These are phyloP conservation scores for Rhodinocichla rosea DNA, from an alignment of 2,113 vertebrate species.

Conservation along the genomic window DNA sequence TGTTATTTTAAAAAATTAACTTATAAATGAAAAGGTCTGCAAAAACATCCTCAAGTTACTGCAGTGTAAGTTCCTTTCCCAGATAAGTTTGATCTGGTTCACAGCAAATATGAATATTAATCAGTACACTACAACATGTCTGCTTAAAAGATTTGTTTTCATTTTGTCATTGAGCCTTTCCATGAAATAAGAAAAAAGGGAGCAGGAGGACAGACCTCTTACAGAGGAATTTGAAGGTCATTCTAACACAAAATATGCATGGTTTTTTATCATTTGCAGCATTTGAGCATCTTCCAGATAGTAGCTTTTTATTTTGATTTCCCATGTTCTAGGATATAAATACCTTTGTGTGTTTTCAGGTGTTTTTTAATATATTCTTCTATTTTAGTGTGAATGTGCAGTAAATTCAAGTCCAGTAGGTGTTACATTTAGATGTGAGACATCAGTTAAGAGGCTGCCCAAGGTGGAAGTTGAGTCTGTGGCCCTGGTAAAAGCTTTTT, in stretches of 20 bases:
- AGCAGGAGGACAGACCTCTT: not conserved
- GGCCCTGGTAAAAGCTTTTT: not conserved
- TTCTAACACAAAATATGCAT: not conserved
- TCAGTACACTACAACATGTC: not conserved
- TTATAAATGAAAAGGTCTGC: not conserved
- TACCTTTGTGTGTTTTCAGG: not conserved
- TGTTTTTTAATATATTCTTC: not conserved
- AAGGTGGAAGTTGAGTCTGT: not conserved
- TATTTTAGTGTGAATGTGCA: not conserved
- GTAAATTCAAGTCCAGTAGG: not conserved
- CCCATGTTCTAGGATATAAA: not conserved
- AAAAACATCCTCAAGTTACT: not conserved
- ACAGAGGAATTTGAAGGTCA: not conserved
- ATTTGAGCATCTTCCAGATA: not conserved
- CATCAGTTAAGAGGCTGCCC: not conserved
- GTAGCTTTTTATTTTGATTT: not conserved
- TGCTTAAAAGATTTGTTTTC: not conserved
- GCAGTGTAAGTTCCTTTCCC: not conserved
- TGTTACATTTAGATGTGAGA: not conserved
- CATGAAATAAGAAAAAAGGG: not conserved
- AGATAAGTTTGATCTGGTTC: not conserved
- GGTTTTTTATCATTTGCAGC: not conserved
- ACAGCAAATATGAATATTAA: not conserved
- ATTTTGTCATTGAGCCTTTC: not conserved
- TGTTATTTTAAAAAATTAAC: not conserved